Conservation (phyloP, 2,113 vertebrate species). For the Crotalus viridis region DNA sequence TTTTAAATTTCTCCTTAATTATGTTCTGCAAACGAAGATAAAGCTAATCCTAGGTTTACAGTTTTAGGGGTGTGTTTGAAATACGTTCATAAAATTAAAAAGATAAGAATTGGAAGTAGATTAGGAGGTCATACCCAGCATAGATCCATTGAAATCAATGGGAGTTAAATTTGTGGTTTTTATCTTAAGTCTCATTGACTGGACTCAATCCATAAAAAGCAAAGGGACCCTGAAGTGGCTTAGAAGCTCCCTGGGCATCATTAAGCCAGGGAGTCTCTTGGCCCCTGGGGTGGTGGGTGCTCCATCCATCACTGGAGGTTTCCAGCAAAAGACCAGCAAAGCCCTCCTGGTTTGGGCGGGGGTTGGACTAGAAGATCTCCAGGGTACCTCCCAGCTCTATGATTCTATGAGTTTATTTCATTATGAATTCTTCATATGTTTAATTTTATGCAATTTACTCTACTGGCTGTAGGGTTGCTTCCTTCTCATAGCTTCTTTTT, state of each 20-base stretch:
- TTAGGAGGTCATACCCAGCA: not conserved
- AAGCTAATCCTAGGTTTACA: not conserved
- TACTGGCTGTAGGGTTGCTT: not conserved
- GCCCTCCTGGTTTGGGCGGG: not conserved
- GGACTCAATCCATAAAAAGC: not conserved
- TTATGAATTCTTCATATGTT: not conserved
- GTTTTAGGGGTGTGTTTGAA: not conserved
- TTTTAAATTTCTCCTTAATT: not conserved
- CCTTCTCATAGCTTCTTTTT: not conserved
- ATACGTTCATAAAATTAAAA: not conserved
- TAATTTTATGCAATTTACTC: not conserved
- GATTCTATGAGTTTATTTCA: not conserved
- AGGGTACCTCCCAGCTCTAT: not conserved
- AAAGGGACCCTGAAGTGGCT: not conserved
- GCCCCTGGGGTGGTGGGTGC: not conserved
- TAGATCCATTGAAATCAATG: not conserved
- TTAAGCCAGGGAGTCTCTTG: not conserved
- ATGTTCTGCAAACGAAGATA: not conserved
- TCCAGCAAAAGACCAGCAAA: not conserved
- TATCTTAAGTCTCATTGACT: not conserved
- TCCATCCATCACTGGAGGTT: not conserved
- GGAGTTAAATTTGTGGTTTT: not conserved
- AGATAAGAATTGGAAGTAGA: not conserved
- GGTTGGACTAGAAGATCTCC: not conserved
- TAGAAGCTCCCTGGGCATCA: not conserved